phyloP scores from a whole-genome alignment of 1,140 invertebrate genomes.

The Whitmania pigra region DNA sequence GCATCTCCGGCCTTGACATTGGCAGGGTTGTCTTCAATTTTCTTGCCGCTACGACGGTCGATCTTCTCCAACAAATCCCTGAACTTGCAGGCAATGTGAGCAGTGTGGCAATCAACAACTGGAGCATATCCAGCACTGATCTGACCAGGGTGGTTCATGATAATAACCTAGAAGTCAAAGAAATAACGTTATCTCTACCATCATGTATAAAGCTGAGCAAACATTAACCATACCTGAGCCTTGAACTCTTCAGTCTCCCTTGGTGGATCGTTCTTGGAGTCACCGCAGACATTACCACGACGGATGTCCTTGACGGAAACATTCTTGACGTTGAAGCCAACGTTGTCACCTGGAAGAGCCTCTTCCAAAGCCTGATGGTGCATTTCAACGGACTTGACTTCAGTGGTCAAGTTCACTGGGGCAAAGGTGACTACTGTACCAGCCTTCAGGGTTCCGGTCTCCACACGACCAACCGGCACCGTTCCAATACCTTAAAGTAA shows the following conservation, averaged over 20 bases:
- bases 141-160: constrained; percentile 55
- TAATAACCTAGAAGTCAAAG: too few relatives aligned
- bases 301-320: constrained; percentile 94
- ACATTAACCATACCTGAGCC: neutral
- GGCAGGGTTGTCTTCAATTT: constrained; percentile 48
- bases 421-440: constrained; percentile 97
- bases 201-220: too few relatives aligned
- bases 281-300: constrained; percentile 89
- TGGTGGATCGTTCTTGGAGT: constrained; percentile 89
- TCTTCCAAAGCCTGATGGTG: constrained; percentile 90
- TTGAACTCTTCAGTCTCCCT: constrained; percentile 60
- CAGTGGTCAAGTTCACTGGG: constrained; percentile 75
- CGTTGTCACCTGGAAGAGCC: constrained; percentile 86
- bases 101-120: constrained; percentile 89
- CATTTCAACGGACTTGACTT: constrained; percentile 99
- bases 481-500: constrained; percentile 18
- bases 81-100: constrained; percentile 97
- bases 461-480: constrained; percentile 79
- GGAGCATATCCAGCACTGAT: constrained; percentile 84
- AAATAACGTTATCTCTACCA: too few relatives aligned
- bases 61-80: constrained; percentile 93
- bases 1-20: constrained; percentile 90
- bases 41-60: constrained; percentile 80
- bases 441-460: constrained; percentile 92
- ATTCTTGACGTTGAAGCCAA: constrained; percentile 99